Evolutionary conservation across 2,888 invertebrate species (phyloP).

Genomic region (Chironomus riparius): DNA sequence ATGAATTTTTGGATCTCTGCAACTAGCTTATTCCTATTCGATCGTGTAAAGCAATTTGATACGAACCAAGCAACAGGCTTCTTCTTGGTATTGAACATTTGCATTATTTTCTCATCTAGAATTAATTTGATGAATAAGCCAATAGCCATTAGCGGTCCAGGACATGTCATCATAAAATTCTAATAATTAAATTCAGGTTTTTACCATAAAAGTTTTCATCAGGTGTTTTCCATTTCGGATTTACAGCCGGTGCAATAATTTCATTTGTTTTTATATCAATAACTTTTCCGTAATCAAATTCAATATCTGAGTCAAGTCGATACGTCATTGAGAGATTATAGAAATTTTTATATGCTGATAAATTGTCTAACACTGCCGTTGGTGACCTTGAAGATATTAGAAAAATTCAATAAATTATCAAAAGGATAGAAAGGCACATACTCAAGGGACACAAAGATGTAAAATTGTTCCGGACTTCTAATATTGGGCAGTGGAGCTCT

Average conservation of each 20-base stretch:
- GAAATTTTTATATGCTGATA: slow-evolving; percentile 34
- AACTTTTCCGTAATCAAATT: slow-evolving; percentile 42
- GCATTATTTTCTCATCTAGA: slow-evolving; percentile 1
- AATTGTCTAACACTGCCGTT: neutral
- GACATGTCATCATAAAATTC: no score
- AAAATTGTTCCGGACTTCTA: slow-evolving; percentile 26
- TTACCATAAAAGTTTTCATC: slow-evolving; percentile 9
- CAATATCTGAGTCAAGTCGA: slow-evolving; percentile 46
- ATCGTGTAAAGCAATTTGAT: slow-evolving; percentile 46
- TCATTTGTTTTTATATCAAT: slow-evolving; percentile 33
- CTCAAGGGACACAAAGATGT: slow-evolving; percentile 19
- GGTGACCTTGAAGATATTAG: neutral
- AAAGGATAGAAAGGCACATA: neutral
- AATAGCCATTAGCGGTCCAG: no score
- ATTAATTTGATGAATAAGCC: no score
- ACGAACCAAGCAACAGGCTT: slow-evolving; percentile 51
- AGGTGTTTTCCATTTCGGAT: slow-evolving; percentile 6
- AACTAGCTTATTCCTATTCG: slow-evolving; percentile 42
- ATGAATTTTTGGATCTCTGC: slow-evolving; percentile 48
- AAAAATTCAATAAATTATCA: neutral
- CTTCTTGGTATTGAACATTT: slow-evolving; percentile 36
- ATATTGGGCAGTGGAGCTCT: neutral
- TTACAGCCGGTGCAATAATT: neutral
- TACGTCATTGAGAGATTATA: slow-evolving; percentile 52
- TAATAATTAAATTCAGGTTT: no score